Evolutionary conservation across 2,113 vertebrate species (phyloP), one percentile per base, ranked within the genome.

Genomic region (Burhinus bistriatus): DNA sequence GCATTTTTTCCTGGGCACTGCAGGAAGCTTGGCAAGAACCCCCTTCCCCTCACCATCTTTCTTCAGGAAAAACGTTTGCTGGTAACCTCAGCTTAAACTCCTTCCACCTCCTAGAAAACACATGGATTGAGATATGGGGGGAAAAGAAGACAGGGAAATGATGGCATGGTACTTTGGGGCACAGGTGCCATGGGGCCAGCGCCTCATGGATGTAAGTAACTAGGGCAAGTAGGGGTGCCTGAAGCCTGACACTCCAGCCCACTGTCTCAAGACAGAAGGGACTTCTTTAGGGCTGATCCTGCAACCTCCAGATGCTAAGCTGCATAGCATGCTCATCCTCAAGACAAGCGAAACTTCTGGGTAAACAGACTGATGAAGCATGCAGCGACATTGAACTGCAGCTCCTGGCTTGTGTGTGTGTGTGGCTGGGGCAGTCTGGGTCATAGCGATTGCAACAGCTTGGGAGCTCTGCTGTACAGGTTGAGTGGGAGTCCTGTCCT

Each of bases 281-380:
- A 20, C 19, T 49, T 27, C 26, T 51, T 68, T 5, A 44, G 22
- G 45, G 61, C 78, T 32, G 52, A 9, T 64, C 17, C 38, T 77
- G 70, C 66, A 61, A 9, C 16, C 47, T n/a, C 12, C 47, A 15
- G 12, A 2, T 9, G 51, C 32, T 4, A 6, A 85, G 65, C 14
- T 34, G 54, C 38, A 11, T 13, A 22, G 25, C 26, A 4, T 11
- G 9, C 18, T 72, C 52, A 12, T 73, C 18, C 23, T 52, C 6
- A 9, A 44, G 55, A 54, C 10, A 30, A 49, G 55, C 1, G 10
- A 42, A 38, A 15, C 15, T 38, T 68, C 38, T n/a, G 64, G 32
- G 20, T 29, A 5, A 68, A 21, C 4, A 7, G 6, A 26, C 17
- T 1, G 16, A 15, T 57, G 51, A 27, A 71, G 14, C 0, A 2